These are phyloP conservation scores for Crotalus tigris DNA, from an alignment of 2,113 vertebrate genomes.

Conservation along the genomic window DNA sequence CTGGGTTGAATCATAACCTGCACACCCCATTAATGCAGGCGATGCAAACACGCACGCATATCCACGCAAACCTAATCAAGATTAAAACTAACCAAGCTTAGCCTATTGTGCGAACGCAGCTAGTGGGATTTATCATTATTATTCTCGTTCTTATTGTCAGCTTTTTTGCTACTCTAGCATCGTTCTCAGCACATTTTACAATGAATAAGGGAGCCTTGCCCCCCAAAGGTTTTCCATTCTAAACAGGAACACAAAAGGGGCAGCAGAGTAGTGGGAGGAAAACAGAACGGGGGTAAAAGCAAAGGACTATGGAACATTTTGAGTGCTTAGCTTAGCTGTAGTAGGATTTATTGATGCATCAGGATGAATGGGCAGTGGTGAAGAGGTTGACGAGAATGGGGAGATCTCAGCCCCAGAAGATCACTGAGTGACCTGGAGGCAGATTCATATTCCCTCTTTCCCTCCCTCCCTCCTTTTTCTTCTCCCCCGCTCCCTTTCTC, in stretches of 20 bases:
- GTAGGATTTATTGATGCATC: neutral
- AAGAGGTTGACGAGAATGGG: neutral
- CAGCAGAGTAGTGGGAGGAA: neutral
- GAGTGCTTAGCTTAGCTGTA: neutral
- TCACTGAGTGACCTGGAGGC: neutral
- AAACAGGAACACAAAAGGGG: neutral
- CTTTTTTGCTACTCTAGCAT: neutral
- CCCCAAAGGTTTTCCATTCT: neutral
- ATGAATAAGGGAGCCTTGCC: neutral
- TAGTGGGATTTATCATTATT: neutral
- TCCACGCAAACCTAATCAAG: neutral
- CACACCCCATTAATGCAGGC: neutral
- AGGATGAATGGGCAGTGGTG: neutral
- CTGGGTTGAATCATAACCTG: neutral
- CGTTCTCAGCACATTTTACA: neutral
- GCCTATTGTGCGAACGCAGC: neutral
- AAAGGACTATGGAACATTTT: no score
- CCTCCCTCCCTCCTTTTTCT: neutral
- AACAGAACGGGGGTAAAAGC: neutral
- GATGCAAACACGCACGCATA: neutral
- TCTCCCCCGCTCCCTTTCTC: no score
- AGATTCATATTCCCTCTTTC: neutral
- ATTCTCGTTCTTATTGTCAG: neutral
- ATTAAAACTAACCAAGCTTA: neutral
- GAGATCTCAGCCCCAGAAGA: neutral